Evolutionary conservation across 2,113 vertebrate species (phyloP), one percentile per base, ranked within the genome.

Genomic region (Neolamprologus ventralis): DNA sequence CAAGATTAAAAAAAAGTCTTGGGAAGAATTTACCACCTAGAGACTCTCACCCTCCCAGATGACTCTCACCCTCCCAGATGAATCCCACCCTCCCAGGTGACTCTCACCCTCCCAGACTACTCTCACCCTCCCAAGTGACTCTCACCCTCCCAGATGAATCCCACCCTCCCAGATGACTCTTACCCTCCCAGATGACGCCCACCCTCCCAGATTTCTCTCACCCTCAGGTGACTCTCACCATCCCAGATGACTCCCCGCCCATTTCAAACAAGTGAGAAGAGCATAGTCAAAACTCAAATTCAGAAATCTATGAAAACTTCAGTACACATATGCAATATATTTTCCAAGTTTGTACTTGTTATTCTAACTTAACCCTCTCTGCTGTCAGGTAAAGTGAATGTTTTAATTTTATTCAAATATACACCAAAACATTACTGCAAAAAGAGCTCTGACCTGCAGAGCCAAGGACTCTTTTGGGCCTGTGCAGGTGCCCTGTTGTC

Each of bases 41-140:
- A 23, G 1, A 16, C 3, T 16, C 2, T 0, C 0, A 19, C 47
- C 47, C 7, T 19, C 4, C 4, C 17, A 49, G 2, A 0, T 47
- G 1, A 17, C 0, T 1, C 35, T 0, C 0, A 35, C 35, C 35
- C 35, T 37, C 2, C 35, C 28, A 28, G 28, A 5, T 28, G 4
- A 28, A 2, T 31, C 28, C 2, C 2, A 28, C 28, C 28, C 28
- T 6, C 28, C 5, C 35, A 35, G 4, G 0, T 2, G 1, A 9
- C 35, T 9, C 35, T 1, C 0, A 37, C 35, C 35, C 9, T 37
- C 35, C 35, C 35, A 37, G 35, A 9, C n/a, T n/a, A n/a, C 21
- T 33, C 31, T 33, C 0, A 33, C 7, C 31, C 2, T 7, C n/a
- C n/a, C 31, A 31, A 6, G 7, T 31, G 6, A 28, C 7, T 31